Percentiles rank a stretch among this genome's conserved stretches.
These are phyloP conservation scores for Crotalus viridis DNA, from an alignment of 2,113 vertebrate species.

Conservation along the genomic window DNA sequence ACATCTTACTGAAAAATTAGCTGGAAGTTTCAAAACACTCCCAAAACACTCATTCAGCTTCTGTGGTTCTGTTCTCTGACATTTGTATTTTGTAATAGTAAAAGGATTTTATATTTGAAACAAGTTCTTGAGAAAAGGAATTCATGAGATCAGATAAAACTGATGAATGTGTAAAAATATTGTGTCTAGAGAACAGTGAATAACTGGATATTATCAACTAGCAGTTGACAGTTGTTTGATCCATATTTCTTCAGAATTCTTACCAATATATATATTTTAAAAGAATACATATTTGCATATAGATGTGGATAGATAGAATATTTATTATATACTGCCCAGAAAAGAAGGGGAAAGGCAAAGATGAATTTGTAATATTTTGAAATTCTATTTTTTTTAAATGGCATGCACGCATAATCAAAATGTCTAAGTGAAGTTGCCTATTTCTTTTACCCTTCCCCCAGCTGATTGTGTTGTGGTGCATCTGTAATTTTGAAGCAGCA, in stretches of 20 bases:
- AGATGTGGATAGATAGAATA: not conserved
- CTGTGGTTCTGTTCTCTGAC: not conserved
- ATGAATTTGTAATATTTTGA: not conserved
- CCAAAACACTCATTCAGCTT: not conserved
- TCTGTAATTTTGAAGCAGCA: not conserved
- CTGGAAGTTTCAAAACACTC: not conserved
- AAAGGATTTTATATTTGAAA: not conserved
- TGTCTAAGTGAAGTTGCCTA: not conserved
- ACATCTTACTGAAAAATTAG: not conserved
- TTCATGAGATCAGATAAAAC: not conserved
- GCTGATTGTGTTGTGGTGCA: not conserved
- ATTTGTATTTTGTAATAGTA: not conserved
- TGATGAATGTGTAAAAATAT: not conserved
- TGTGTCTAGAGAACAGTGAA: not conserved
- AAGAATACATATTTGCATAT: not conserved
- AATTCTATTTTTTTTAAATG: not conserved
- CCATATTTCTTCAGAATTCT: not conserved
- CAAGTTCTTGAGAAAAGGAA: not conserved
- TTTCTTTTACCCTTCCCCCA: not conserved
- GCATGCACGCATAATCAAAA: not conserved
- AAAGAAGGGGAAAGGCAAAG: not conserved
- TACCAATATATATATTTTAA: not conserved
- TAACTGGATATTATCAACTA: not conserved
- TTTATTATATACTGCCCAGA: not conserved
- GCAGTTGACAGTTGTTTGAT: not conserved